A percentile compares a stretch with the other conserved stretches of the same genome.
phyloP scores from a whole-genome alignment of 1,140 invertebrate species.

The Brachionus plicatilis region DNA sequence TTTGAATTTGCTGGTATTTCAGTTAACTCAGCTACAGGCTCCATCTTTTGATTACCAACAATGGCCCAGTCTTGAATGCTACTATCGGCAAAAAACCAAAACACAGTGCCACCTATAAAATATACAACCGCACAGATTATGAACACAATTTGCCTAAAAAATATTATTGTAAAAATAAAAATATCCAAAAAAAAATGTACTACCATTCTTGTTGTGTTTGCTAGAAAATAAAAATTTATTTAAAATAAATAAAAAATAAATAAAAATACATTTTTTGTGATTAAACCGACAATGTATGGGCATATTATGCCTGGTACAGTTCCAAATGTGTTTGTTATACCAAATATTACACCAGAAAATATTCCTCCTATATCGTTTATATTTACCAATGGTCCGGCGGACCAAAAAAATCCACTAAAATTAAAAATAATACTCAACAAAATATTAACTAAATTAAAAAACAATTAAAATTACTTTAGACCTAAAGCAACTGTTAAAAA shows the following conservation, averaged over 20 bases:
- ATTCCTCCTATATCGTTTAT: slow-evolving; percentile 44
- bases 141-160: slow-evolving; percentile 12
- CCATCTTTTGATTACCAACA: neutral
- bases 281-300: neutral
- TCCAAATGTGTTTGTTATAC: slow-evolving; percentile 76
- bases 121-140: slow-evolving; percentile 2
- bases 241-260: neutral
- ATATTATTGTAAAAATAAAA: neutral
- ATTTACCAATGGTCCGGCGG: neutral
- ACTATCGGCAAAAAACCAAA: neutral
- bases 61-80: neutral
- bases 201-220: slow-evolving; percentile 35
- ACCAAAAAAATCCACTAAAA: slow-evolving; percentile 32
- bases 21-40: neutral
- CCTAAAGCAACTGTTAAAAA: neutral
- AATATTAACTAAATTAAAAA: neutral
- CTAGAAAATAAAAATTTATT: slow-evolving; percentile 37
- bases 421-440: neutral
- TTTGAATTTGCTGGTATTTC: neutral
- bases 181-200: neutral
- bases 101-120: neutral
- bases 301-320: slow-evolving; percentile 78
- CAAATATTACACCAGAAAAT: slow-evolving; percentile 70
- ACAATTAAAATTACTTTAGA: neutral
- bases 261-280: slow-evolving; percentile 12